A percentile compares a stretch with the other conserved stretches of the same genome.
Conservation (phyloP, 2,113 vertebrate species). For the Neogale vison region DNA sequence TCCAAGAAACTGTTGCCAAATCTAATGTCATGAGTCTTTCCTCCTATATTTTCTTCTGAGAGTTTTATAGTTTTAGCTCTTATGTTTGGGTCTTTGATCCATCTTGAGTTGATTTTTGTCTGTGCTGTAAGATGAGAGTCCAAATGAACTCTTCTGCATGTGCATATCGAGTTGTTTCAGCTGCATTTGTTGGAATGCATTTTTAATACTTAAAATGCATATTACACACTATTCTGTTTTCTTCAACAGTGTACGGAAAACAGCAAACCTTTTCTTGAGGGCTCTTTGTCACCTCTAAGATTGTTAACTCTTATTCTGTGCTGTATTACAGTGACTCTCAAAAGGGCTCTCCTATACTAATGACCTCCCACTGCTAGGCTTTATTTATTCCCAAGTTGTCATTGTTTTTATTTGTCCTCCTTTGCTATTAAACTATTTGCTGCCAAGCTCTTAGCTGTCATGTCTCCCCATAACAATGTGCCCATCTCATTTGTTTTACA, state of each 20-base stretch:
- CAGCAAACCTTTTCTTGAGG: not conserved
- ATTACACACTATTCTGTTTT: not conserved
- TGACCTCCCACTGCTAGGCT: not conserved
- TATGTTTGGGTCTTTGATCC: not conserved
- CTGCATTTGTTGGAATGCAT: not conserved
- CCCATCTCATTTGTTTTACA: constrained; percentile 25
- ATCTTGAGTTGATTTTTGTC: not conserved
- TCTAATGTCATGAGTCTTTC: not conserved
- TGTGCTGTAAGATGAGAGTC: not conserved
- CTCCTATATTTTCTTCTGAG: not conserved
- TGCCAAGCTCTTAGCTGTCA: not conserved
- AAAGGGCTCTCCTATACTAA: not conserved
- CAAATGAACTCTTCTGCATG: not conserved
- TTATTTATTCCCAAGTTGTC: not conserved
- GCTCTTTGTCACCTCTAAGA: not conserved
- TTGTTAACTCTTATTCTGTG: not conserved
- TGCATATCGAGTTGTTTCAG: not conserved
- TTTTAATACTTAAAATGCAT: not conserved
- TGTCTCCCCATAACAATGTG: not conserved
- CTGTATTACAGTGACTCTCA: not conserved
- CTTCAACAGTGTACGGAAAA: not conserved
- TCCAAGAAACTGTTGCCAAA: not conserved
- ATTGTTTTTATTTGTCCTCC: not conserved
- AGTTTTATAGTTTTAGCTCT: not conserved
- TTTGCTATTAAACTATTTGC: not conserved